Evolutionary conservation across 1,140 invertebrate genomes (phyloP), one percentile per base, ranked within the genome.

Genomic region (Psix sp.): DNA sequence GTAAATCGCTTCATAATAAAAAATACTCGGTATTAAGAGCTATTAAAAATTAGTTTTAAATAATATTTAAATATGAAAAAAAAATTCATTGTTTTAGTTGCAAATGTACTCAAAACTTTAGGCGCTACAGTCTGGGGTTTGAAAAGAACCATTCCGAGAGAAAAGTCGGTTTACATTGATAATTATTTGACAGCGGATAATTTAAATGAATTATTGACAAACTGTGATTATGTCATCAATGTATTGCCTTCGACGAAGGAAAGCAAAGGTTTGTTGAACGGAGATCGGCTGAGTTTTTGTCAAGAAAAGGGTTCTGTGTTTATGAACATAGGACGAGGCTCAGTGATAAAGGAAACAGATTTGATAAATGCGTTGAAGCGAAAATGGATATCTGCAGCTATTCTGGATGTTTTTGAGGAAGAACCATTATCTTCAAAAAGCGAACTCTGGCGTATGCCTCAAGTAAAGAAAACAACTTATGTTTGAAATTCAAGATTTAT

Each of bases 261-360:
- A n/a, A 91, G 90, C 9, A 76, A 52, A 49, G 86, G 87, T 24
- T 74, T 91, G 16, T 77, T 91, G 17, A 87, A 88, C 73, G 84
- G 83, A 9, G 79, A 87, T 35, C 40, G 88, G 2, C 73, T 91
- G 20, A 65, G 87, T 74, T 76, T 78, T 54, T 86, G 82, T 82
- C 80, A 78, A 77, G 77, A 74, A 35, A 84, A 78, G 76, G 67
- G 80, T 29, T 78, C 83, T 10, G 75, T 89, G 16, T 87, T 92
- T 38, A 89, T 91, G 14, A 92, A 91, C 74, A 82, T 91, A 65
- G 90, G 90, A 13, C 80, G 90, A 76, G 89, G 90, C 20, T 86
- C 84, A 67, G 74, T 91, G 11, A 88, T 91, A 7, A 80, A 78
- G 52, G 90, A 91, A 80, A 43, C 52, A 0, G 87, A 88, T 60